Evolutionary conservation across 1,140 invertebrate species (phyloP), one percentile per base, ranked within the genome.

Genomic region (Drosophila persimilis): DNA sequence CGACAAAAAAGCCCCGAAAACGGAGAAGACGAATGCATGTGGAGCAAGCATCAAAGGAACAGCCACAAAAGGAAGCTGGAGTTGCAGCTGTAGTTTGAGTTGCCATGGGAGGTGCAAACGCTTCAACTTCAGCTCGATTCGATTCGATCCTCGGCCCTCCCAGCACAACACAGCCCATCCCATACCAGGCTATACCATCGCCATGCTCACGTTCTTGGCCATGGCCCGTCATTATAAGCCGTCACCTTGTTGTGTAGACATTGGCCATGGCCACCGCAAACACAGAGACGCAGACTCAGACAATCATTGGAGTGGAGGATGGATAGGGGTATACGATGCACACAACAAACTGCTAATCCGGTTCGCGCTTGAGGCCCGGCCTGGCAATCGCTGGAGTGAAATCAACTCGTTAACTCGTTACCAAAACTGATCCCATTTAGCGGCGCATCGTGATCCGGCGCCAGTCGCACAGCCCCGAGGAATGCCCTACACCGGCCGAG

Each of bases 331-430:
- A 13, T 13, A 5, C 64, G 52, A 5, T 56, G 65, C 35, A 39
- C 35, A 39, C 35, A 39, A 39, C 72, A 66, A 65, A 88, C 83
- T 76, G 83, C 78, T 88, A 89, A 88, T 88, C 83, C 83, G 83
- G 83, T 86, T 86, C 77, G 70, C 41, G 24, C 69, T 72, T 65
- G 66, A 44, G 63, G 62, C 52, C 58, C 48, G 50, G 73, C 72
- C 74, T 77, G 73, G 88, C 89, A 90, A 90, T 90, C 88, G 77
- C 71, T 83, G 81, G 77, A 90, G 83, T 79, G 88, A 90, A 90
- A 90, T 90, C 88, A 90, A 90, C 88, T 90, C 88, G 88, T 90
- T 90, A 90, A 90, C 88, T 90, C 81, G 86, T 90, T 90, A 90
- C 86, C 86, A 88, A 88, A 88, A 88, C 83, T 88, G 83, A 88